Evolutionary conservation across 2,888 invertebrate species (phyloP), one percentile per base, ranked within the genome.

Genomic region (Drosophila paranaensis): DNA sequence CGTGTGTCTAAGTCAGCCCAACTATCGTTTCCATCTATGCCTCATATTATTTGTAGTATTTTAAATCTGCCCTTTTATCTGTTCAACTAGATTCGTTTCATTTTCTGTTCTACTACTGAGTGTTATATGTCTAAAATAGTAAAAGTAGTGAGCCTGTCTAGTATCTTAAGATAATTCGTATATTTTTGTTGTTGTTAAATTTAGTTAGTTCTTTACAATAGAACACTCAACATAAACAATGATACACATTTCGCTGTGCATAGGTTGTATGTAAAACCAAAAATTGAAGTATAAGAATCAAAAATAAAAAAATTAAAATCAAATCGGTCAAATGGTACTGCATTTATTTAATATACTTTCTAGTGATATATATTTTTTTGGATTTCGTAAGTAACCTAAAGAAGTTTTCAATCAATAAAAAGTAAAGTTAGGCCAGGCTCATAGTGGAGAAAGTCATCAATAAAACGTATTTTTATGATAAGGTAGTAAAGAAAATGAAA

Each of bases 1-100:
- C 71, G 77, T 80, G 77, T 74, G 73, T 63, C 57, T 48, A 72
- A 71, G 74, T 60, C 65, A 58, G 62, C 71, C 71, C 60, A 74
- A 61, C 53, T 54, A 74, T 69, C 43, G 42, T 56, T 63, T 62
- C 58, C 74, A 77, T 74, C 60, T 68, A 57, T 71, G 74, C 64
- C 72, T 87, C 71, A 69, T 74, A 67, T 83, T 37, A 79, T 83
- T 83, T 86, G 77, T 85, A 86, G 81, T 66, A 20, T 11, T 62
- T 68, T 45, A 27, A 46, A 42, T 33, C 16, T 45, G 27, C 11
- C 20, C 14, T 39, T 74, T 42, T 20, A 20, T 20, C 10, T 56
- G 53, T 33, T 53, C 50, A 14, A 65, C 45, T 68, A 20, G 67
- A 40, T 56, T 51, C 48, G 40, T 25, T 54, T 56, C 6, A 43